Percentiles rank a stretch among this genome's conserved stretches.
phyloP scores from a whole-genome alignment of 1,140 invertebrate genomes.

The Drosophila pectinifera region DNA sequence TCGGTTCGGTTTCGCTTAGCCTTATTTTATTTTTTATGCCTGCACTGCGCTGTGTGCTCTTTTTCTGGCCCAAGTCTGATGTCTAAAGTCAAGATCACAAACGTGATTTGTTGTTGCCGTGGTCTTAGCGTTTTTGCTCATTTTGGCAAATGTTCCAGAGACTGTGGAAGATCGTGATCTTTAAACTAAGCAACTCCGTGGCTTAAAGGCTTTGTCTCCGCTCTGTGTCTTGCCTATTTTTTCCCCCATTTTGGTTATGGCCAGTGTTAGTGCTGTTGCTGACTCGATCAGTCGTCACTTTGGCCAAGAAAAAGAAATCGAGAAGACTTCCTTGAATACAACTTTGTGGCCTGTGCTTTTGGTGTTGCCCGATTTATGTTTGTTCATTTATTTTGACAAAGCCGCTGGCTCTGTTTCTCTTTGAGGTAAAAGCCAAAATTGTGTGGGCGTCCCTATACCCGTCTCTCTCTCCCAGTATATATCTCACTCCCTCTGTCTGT shows the following conservation, averaged over 20 bases:
- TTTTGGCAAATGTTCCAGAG: conserved; percentile 72
- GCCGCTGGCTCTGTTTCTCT: conserved; percentile 26
- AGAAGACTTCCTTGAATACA: conserved; percentile 32
- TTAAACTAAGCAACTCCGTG: conserved; percentile 69
- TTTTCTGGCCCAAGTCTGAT: conserved; percentile 37
- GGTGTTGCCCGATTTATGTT: conserved; percentile 70
- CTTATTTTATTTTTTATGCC: conserved; percentile 32
- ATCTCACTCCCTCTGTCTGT: conserved; percentile 20
- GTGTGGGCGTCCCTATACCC: conserved; percentile 45
- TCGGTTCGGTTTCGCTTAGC: conserved; percentile 46
- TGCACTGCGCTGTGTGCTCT: conserved; percentile 42
- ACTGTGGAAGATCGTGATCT: conserved; percentile 75
- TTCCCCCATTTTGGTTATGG: no score
- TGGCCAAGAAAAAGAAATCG: conserved; percentile 5
- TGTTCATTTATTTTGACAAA: conserved; percentile 74
- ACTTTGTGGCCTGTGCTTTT: conserved; percentile 33
- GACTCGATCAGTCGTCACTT: conserved; percentile 79
- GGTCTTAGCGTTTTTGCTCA: conserved; percentile 55
- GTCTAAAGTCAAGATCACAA: conserved; percentile 82
- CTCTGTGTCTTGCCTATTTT: conserved; percentile 44
- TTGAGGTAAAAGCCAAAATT: conserved; percentile 10
- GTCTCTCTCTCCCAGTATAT: conserved; percentile 10
- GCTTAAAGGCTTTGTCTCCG: conserved; percentile 40
- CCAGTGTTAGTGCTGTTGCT: conserved; percentile 42
- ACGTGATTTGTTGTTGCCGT: conserved; percentile 72